Evolutionary conservation across 2,113 vertebrate genomes (phyloP).

Genomic region (Neogale vison): DNA sequence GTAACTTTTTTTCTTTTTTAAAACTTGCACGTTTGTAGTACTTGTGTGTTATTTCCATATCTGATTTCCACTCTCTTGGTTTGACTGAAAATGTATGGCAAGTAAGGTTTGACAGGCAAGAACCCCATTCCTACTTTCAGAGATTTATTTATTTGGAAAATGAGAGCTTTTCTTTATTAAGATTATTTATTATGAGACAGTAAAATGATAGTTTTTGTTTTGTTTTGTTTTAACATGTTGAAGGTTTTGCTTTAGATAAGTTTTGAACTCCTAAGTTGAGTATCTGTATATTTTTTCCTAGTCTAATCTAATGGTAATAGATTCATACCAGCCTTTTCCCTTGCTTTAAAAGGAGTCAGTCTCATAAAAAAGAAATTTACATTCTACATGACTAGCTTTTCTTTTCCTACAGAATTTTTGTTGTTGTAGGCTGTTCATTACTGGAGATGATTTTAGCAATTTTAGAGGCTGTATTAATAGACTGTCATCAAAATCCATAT

Average conservation of each 20-base stretch:
- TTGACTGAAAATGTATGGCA: constrained; percentile 21
- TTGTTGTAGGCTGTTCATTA: not conserved
- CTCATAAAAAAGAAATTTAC: not conserved
- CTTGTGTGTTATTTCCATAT: not conserved
- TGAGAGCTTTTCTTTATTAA: not conserved
- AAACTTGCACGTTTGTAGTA: not conserved
- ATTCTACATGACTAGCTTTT: not conserved
- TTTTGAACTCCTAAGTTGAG: not conserved
- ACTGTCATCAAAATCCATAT: not conserved
- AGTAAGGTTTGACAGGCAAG: not conserved
- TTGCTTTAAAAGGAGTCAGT: not conserved
- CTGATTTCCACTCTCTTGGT: not conserved
- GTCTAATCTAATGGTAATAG: not conserved
- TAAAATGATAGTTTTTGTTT: not conserved
- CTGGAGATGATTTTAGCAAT: constrained; percentile 10
- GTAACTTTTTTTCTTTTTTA: not conserved
- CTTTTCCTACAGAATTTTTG: constrained; percentile 32
- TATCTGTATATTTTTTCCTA: not conserved
- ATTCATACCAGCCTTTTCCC: not conserved
- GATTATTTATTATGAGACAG: not conserved
- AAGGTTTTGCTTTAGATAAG: constrained; percentile 9
- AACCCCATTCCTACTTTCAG: not conserved
- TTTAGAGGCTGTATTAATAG: not conserved
- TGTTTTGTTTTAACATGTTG: not conserved
- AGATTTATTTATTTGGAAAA: not conserved